phyloP scores from a whole-genome alignment of 2,113 vertebrate species.

The Tupaia chinensis region DNA sequence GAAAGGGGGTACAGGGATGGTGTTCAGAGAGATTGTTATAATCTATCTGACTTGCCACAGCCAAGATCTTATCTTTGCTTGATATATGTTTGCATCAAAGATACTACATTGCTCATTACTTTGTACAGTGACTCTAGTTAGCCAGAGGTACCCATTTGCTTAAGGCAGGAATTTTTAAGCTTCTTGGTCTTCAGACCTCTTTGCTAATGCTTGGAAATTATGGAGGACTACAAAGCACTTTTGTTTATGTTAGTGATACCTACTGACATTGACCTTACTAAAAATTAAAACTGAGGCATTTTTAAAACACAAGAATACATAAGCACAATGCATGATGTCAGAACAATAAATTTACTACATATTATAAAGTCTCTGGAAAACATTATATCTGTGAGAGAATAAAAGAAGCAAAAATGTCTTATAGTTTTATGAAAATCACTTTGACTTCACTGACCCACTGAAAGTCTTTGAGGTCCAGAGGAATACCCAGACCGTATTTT shows the following conservation, averaged over 20 bases:
- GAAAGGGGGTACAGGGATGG: background rate
- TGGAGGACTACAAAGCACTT: background rate
- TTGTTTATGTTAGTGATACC: background rate
- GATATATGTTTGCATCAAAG: background rate
- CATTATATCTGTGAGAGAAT: background rate
- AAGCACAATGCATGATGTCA: background rate
- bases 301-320: background rate
- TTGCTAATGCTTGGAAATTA: background rate
- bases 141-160: background rate
- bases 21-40: background rate
- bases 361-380: background rate
- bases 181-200: background rate
- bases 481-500: background rate
- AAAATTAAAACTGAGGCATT: background rate
- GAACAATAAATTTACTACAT: background rate
- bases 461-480: background rate
- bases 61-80: background rate
- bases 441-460: background rate
- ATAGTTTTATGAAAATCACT: background rate
- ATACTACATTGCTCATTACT: background rate
- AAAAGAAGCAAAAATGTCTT: constrained; percentile 1
- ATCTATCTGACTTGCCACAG: background rate
- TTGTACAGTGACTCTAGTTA: background rate
- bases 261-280: background rate
- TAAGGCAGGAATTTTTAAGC: background rate